phyloP scores from a whole-genome alignment of 2,113 vertebrate species.

The Colistium nudipinnis region DNA sequence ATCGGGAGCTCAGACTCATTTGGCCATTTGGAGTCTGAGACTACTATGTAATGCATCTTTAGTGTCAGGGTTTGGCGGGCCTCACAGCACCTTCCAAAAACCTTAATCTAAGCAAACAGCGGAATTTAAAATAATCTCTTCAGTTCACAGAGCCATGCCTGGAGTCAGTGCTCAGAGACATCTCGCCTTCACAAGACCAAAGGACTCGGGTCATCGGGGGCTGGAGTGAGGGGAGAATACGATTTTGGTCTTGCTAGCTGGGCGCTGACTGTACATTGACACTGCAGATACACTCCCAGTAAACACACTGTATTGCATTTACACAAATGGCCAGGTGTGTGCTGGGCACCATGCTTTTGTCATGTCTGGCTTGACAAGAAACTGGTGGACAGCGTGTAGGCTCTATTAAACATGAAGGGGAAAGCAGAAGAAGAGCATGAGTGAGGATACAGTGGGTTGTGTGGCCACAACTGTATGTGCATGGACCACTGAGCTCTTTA shows the following conservation, averaged over 20 bases:
- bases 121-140: not conserved
- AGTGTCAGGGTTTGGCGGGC: too few relatives aligned
- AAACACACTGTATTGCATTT: conserved; percentile 42
- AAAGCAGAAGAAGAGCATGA: not conserved
- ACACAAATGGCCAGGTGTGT: conserved; percentile 38
- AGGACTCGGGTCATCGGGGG: not conserved
- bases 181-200: not conserved
- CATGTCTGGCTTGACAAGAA: too few relatives aligned
- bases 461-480: not conserved
- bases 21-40: too few relatives aligned
- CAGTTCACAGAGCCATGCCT: not conserved
- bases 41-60: too few relatives aligned
- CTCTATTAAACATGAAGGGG: conserved; percentile 16
- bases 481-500: conserved; percentile 41
- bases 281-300: conserved; percentile 25
- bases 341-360: conserved; percentile 1
- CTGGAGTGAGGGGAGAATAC: not conserved
- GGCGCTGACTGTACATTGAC: conserved; percentile 12
- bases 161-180: not conserved
- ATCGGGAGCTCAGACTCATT: too few relatives aligned
- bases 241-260: conserved; percentile 23
- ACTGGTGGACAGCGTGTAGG: not conserved
- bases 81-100: too few relatives aligned
- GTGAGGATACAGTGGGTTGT: not conserved
- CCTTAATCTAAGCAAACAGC: not conserved